Base-by-base conservation (phyloP, 2,797 vertebrate species). In the Urocyon cinereoargenteus region DNA sequence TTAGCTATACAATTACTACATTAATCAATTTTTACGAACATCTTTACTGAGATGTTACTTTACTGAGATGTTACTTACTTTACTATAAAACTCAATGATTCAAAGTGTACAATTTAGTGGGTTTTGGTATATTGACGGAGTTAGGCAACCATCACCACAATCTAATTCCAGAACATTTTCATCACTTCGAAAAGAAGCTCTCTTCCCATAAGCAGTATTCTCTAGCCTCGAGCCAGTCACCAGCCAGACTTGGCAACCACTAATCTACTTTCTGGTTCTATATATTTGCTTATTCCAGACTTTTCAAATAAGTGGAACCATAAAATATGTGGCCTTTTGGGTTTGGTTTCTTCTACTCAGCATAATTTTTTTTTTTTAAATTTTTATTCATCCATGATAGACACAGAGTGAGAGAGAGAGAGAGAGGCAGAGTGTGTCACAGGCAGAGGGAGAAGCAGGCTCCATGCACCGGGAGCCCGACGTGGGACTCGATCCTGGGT, bases 41-140 rank as follows among this genome's bases (percentile, higher is more conserved):
- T 79, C 9, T 87, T 97, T 40, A 40, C 55, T 93, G 66, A 82
- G 64, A 82, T 40, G n/a, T n/a, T n/a, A n/a, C n/a, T n/a, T n/a
- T n/a, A n/a, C n/a, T n/a, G n/a, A n/a, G n/a, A n/a, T n/a, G n/a
- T n/a, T n/a, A n/a, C n/a, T n/a, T n/a, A n/a, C n/a, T n/a, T 9
- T 51, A 51, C 57, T 34, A 24, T 57, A 70, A 72, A 72, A 83
- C 7, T 55, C 77, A 66, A 28, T 34, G 45, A 45, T 83, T 86
- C 45, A 62, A 90, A 89, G 12, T 49, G 2, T 79, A 53, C 5
- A 53, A 59, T 57, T 90, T 49, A 61, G 14, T 64, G 34, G n/a
- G 62, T 95, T 82, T 55, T 77, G 70, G 36, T 49, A 34, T 92
- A 26, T 53, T 89, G 45, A 62, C 53, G 19, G 15, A 57, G 34